Base-by-base conservation (phyloP, 2,888 invertebrate genomes). In the Steinernema hermaphroditum region DNA sequence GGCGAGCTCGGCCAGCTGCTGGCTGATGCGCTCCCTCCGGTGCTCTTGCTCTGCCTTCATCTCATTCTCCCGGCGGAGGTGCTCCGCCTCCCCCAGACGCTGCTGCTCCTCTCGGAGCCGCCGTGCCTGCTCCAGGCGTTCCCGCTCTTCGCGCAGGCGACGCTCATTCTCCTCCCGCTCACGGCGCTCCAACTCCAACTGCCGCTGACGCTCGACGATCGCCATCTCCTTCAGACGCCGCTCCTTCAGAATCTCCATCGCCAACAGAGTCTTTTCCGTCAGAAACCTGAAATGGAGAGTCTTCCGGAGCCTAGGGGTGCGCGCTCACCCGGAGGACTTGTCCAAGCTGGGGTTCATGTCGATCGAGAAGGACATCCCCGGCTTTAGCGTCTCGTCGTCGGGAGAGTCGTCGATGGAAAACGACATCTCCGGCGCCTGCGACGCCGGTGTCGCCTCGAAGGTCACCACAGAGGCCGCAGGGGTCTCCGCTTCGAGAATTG, bases 1-100 rank as follows among this genome's bases (percentile, higher is more conserved):
- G 9, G 78, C 78, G n/a, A 78, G 46, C 44, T 75, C 74, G 27
- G 72, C 72, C 32, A 78, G 50, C 27, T 75, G 69, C 27, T 77
- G 62, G 32, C 78, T 75, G 24, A 77, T 72, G 6, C 62, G 29
- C 32, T 62, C 62, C 62, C 27, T 29, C 1, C 62, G 62, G 1
- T 32, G 29, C 29, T 62, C 62, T 16, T 62, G 32, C 32, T 62
- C 62, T 2, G 32, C 62, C 32, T 62, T 62, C 62, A 32, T 29
- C 62, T 62, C 62, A 2, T 34, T 29, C 19, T 8, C 32, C 12
- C 62, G 27, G 2, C 62, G 29, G 32, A 32, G 8, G 9, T 62
- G 62, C 16, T 62, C 62, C 32, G 27, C 29, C 14, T 27, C 27
- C 32, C 32, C 62, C 2, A 62, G 62, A 4, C 32, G 62, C 32